Evolutionary conservation across 2,797 vertebrate genomes (phyloP), one percentile per base, ranked within the genome.

Genomic region (Rhabdophis nuchalis): DNA sequence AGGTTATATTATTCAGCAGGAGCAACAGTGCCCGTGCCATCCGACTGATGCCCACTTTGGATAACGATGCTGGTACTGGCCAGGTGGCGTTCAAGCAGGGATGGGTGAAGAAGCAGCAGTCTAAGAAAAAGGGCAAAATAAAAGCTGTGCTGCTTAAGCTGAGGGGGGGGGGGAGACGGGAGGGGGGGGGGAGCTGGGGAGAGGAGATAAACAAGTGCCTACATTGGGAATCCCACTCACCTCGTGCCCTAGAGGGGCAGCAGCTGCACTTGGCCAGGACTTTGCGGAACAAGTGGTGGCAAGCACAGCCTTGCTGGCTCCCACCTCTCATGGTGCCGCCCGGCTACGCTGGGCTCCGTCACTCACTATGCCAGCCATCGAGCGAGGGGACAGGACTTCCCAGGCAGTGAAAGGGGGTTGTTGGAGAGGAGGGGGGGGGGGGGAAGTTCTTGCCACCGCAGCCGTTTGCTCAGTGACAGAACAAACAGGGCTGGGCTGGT

Each of bases 221-320:
- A 3, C 23, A 14, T 54, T 32, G 5, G 53, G 7, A 20, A 29
- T 32, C 14, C 27, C 97, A 99, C 98, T 98, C 97, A 99, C 98
- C 98, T 98, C 98, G 98, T 97, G 98, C 98, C 97, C 97, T 97
- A 96, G 97, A 97, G 98, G 98, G 98, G 97, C 98, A 99, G 97
- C 98, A 99, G 97, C 98, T 98, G 96, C 98, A 99, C 98, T 99
- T 99, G 95, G 97, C 98, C 97, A 99, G 97, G 97, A 99, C 98
- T 98, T 99, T 99, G 95, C 98, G 98, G 97, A 99, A 99, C 97
- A 99, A 98, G 97, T 98, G 98, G 96, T 98, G 98, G 98, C 98
- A 99, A 97, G 98, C 98, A 95, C 98, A 99, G 97, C 98, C 98
- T 96, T 98, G 96, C 96, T 98, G 97, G 96, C 98, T 97, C 96